Conservation (phyloP, 1,140 invertebrate species). For the Teleogryllus occipitalis region DNA sequence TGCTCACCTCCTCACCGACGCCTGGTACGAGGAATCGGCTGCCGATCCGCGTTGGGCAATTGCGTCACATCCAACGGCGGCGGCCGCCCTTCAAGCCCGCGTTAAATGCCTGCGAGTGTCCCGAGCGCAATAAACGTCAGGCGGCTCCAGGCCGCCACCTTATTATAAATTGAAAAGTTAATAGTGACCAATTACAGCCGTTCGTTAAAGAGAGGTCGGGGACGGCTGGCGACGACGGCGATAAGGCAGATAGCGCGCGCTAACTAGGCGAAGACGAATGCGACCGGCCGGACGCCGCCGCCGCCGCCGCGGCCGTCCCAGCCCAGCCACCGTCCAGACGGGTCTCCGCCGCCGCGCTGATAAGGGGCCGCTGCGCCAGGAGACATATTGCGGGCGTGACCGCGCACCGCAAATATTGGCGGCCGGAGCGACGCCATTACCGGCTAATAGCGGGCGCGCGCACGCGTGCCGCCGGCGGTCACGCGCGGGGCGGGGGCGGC, state of each 20-base stretch:
- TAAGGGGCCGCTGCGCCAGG: not conserved
- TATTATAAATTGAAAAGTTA: not conserved
- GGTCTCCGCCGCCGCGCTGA: not conserved
- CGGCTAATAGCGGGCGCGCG: not conserved
- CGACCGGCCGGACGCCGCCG: no score
- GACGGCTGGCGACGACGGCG: not conserved
- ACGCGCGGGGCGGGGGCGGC: not conserved
- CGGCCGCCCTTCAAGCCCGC: no score
- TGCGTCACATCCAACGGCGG: no score
- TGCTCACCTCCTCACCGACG: no score
- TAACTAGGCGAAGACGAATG: not conserved
- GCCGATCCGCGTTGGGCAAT: no score
- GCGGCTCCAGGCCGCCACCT: not conserved
- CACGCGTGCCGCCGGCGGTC: not conserved
- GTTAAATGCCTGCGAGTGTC: not conserved
- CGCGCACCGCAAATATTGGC: no score
- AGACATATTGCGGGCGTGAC: constrained; percentile 3
- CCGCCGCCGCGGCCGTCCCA: no score
- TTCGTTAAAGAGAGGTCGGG: not conserved
- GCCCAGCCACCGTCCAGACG: no score
- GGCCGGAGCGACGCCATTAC: not conserved
- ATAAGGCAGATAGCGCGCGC: not conserved
- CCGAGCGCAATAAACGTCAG: not conserved
- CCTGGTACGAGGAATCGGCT: no score
- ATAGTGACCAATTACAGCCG: not conserved